Base-by-base conservation (phyloP, 1,140 invertebrate genomes). In the Nasonia longicornis region DNA sequence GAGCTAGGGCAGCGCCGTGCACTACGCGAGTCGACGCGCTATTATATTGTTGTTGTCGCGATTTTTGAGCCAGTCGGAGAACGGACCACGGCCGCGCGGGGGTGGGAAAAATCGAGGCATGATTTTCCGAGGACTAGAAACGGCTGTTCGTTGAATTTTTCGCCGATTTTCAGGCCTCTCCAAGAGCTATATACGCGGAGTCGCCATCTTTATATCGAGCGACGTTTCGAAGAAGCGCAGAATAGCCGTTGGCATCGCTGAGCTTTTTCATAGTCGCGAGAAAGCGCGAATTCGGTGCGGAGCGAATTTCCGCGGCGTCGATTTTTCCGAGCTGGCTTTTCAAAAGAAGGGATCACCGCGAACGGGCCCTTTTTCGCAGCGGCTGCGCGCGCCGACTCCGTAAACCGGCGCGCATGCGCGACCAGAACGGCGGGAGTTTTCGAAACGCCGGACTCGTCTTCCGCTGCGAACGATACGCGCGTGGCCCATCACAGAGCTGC, bases 131-230 rank as follows among this genome's bases (percentile, higher is more conserved):
- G 4, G n/a, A 2, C 1, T 64, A 0, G 7, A 63, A 63, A 63
- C 20, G 6, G 58, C 58, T n/a, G 38, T 42, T 63, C 7, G 8
- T 16, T 7, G 1, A 11, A 63, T 63, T 63, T 63, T 66, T 26
- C 26, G 2, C 7, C 16, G 63, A 64, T 22, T n/a, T 22, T 64
- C 63, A 22, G 14, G 8, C 7, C 3, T 58, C 52, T 20, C 20
- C 3, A 20, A n/a, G 63, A 64, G 64, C 64, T 26, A 26, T 29
- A 67, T 16, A 52, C 2, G 64, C 26, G 14, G n/a, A 26, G 76
- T 70, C 64, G 66, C 76, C 76, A 78, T 78, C 76, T 78, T 78
- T 78, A 20, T 20, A 20, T 20, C 29, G 12, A 63, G 11, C 22
- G 14, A 67, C 64, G 11, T 26, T 31, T 67, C 26, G 22, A 67